Base-by-base conservation (phyloP, 2,888 invertebrate species). In the Lasioglossum leucozonium region DNA sequence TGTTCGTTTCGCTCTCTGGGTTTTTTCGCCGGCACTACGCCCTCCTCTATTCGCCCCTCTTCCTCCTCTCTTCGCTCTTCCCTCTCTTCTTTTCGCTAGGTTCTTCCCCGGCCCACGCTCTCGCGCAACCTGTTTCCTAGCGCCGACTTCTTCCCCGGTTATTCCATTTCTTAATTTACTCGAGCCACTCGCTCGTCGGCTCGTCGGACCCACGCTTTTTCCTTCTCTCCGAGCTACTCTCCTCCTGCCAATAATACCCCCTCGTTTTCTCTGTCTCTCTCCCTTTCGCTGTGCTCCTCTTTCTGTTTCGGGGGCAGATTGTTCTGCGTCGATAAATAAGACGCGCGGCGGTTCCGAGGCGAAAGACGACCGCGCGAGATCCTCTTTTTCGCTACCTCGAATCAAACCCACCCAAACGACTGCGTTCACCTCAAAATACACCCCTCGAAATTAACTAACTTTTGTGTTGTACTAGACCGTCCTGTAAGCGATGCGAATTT, bases 161-260 rank as follows among this genome's bases (percentile, higher is more conserved):
- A 86, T 87, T 82, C 82, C 85, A 72, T 90, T 90, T 84, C 89
- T 87, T 88, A 90, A 90, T 90, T 90, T 84, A 44, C 81, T 71
- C 77, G 65, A 44, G 71, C 73, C 40, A 44, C 30, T 71, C 51
- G 51, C 58, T 30, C 62, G 13, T n/a, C 55, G 58, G 51, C 44
- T 58, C n/a, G 83, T 65, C 30, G 75, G 40, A 72, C 72, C 71
- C 40, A 16, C 42, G 40, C 74, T 76, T 67, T 83, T 83, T 73
- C 22, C 16, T 26, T 22, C 44, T 11, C 44, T 34, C 10, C 6
- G 30, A 47, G n/a, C 44, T 16, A 55, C 69, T n/a, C 42, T 65
- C 26, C 40, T 72, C 18, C 16, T 44, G 67, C 55, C 69, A 10
- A 58, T 73, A 62, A 78, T 26, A n/a, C 26, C 6, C 62, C 62